phyloP scores from a whole-genome alignment of 2,797 vertebrate species.

The Micromesistius poutassou region DNA sequence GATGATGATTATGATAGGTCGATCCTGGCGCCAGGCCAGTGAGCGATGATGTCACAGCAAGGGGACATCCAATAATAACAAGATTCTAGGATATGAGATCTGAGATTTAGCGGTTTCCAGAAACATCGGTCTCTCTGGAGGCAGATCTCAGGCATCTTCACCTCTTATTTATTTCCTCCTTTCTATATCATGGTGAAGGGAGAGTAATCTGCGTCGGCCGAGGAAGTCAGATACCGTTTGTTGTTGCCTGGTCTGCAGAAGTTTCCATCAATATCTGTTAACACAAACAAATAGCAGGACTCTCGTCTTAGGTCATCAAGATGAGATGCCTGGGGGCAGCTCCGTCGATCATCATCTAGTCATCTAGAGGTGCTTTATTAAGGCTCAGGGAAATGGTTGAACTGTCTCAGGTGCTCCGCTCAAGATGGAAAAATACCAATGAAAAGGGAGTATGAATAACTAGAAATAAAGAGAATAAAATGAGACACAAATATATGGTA shows the following conservation, averaged over 20 bases:
- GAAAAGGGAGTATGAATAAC: background rate
- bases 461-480: background rate
- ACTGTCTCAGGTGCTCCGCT: background rate
- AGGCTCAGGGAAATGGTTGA: background rate
- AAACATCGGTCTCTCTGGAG: background rate
- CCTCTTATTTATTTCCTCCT: conserved; percentile 14
- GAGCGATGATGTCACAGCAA: background rate
- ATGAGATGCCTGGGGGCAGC: conserved; percentile 26
- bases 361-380: background rate
- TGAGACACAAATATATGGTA: background rate
- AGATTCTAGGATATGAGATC: background rate
- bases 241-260: conserved; percentile 18
- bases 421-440: background rate
- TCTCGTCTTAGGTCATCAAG: conserved; percentile 38
- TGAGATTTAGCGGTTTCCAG: conserved; percentile 1
- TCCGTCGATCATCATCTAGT: conserved; percentile 13
- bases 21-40: background rate
- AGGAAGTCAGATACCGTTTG: conserved; percentile 3
- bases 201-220: background rate
- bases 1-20: background rate
- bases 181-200: conserved; percentile 25
- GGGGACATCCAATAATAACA: background rate
- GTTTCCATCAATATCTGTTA: conserved; percentile 46
- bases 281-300: conserved; percentile 29
- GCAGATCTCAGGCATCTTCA: background rate